Evolutionary conservation across 2,888 invertebrate species (phyloP).

Genomic region (Cynaeus angustus): DNA sequence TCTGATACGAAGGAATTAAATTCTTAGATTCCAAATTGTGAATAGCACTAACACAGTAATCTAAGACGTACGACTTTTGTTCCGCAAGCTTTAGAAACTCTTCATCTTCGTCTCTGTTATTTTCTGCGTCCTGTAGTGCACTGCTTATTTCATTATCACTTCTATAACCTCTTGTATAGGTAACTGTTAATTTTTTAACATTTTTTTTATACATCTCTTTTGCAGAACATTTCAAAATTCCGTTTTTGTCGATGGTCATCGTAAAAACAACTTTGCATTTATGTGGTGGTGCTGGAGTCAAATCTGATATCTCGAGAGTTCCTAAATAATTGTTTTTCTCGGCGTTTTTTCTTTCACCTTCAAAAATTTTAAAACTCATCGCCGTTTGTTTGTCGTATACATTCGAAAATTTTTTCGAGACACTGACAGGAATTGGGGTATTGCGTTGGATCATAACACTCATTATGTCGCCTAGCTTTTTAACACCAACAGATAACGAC

Average conservation of each 20-base stretch:
- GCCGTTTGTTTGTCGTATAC: constrained; percentile 3
- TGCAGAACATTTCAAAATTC: constrained; percentile 44
- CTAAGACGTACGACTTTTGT: neutral
- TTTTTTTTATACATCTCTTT: neutral
- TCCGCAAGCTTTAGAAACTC: neutral
- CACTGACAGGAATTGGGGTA: constrained; percentile 6
- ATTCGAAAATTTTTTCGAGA: neutral
- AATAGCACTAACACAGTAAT: neutral
- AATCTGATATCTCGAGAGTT: constrained; percentile 31
- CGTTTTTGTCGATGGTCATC: constrained; percentile 50
- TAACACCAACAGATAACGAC: neutral
- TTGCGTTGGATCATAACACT: neutral
- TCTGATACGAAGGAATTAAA: neutral
- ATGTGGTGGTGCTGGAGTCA: constrained; percentile 48
- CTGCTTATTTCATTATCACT: neutral
- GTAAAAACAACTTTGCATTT: constrained; percentile 35
- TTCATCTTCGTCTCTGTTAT: neutral
- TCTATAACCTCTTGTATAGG: neutral
- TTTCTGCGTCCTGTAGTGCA: neutral
- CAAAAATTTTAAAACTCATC: constrained; percentile 44
- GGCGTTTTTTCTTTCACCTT: constrained; percentile 54
- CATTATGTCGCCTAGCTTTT: neutral
- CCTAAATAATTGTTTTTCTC: constrained; percentile 47
- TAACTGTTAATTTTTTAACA: neutral
- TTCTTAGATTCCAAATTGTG: neutral